Conservation (phyloP, 2,797 vertebrate genomes). For the Manis javanica region DNA sequence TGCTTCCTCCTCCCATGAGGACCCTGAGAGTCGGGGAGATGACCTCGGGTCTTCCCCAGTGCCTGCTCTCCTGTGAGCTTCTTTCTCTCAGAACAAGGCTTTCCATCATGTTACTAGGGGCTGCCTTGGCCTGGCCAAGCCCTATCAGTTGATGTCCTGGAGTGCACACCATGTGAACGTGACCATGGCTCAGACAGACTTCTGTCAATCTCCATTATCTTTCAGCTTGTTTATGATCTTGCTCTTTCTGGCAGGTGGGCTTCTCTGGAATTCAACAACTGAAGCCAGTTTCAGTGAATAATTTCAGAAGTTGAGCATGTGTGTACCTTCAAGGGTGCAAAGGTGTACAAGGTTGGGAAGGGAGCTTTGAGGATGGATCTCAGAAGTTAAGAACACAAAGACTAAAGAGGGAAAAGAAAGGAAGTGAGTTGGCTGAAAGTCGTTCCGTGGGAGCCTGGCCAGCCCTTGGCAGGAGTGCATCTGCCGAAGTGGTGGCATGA, state of each 20-base stretch:
- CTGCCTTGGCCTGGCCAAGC: background rate
- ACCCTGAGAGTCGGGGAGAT: background rate
- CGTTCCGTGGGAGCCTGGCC: background rate
- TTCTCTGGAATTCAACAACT: background rate
- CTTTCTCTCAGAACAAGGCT: background rate
- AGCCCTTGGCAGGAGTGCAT: no score
- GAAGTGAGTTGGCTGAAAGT: background rate
- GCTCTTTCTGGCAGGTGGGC: background rate
- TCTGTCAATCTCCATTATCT: background rate
- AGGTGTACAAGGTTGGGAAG: background rate
- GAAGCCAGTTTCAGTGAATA: background rate
- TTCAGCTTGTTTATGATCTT: background rate
- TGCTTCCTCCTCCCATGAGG: background rate
- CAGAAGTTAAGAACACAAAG: background rate
- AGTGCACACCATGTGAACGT: background rate
- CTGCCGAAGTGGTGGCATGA: rapidly evolving
- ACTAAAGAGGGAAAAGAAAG: background rate
- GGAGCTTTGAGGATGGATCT: background rate
- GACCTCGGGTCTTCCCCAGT: rapidly evolving
- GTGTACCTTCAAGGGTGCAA: background rate
- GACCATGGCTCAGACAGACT: background rate
- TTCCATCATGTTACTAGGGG: background rate
- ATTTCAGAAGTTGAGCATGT: background rate
- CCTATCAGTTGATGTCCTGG: background rate
- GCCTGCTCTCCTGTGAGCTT: background rate